Conservation (phyloP, 2,113 vertebrate genomes). For the Fukomys damarensis region DNA sequence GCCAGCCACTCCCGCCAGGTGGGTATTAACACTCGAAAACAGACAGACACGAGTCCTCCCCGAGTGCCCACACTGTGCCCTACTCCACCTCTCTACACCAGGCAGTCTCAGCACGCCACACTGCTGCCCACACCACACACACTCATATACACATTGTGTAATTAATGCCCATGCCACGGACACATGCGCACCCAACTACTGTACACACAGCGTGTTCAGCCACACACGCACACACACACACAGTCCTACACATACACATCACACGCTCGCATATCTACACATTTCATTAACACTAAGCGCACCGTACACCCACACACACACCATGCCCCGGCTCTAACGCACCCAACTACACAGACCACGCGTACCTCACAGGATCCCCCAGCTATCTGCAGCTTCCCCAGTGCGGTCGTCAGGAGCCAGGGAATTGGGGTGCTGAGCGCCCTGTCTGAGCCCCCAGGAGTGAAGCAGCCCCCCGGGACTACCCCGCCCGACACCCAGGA, state of each 20-base stretch:
- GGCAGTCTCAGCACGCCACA: not conserved
- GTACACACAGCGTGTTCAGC: not conserved
- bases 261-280: not conserved
- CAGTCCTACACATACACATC: not conserved
- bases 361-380: not conserved
- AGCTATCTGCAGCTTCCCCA: too few relatives aligned
- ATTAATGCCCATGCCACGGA: not conserved
- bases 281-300: not conserved
- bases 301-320: not conserved
- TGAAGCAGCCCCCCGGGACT: not conserved
- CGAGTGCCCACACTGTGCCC: not conserved
- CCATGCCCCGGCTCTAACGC: not conserved
- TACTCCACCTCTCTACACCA: not conserved
- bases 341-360: not conserved
- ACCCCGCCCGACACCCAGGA: not conserved
- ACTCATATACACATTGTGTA: not conserved
- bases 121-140: not conserved
- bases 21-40: not conserved
- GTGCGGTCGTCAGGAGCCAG: accelerated
- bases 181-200: not conserved
- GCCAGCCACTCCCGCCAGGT: not conserved
- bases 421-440: not conserved
- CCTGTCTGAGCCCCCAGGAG: not conserved
- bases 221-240: not conserved
- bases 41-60: not conserved